Evolutionary conservation across 2,113 vertebrate species (phyloP).

Genomic region (Cettia cetti): DNA sequence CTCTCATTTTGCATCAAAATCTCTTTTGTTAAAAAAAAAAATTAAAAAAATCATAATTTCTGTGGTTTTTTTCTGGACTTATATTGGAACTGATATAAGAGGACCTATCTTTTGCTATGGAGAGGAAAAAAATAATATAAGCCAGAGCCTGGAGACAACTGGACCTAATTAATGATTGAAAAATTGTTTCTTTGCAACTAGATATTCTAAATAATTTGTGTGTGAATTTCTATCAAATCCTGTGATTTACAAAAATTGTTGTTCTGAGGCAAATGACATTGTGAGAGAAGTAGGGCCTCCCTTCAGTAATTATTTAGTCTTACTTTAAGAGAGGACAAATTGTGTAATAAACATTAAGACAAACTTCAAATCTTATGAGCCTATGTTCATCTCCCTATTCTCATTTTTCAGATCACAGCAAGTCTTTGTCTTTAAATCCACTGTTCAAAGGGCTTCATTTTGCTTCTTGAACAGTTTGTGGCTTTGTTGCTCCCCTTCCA

Average conservation of each 20-base stretch:
- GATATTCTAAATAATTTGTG: neutral
- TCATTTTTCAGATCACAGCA: neutral
- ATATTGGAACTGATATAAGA: neutral
- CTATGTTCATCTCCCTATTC: neutral
- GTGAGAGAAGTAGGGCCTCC: neutral
- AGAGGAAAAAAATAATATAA: neutral
- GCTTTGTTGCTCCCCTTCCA: neutral
- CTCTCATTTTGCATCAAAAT: neutral
- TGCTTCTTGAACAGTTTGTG: neutral
- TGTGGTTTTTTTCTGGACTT: accelerated
- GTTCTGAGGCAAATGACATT: neutral
- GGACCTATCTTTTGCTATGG: neutral
- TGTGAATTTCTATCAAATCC: neutral
- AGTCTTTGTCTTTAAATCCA: neutral
- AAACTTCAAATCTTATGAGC: neutral
- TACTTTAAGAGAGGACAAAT: neutral
- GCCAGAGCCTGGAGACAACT: neutral
- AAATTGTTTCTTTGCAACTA: neutral
- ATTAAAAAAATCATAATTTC: neutral
- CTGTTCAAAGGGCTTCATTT: neutral
- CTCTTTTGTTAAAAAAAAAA: neutral
- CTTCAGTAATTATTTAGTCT: neutral
- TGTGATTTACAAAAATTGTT: neutral
- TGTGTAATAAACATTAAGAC: neutral
- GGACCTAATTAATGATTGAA: neutral